Conservation (phyloP, 2,113 vertebrate genomes). For the Pseudorasbora parva region DNA sequence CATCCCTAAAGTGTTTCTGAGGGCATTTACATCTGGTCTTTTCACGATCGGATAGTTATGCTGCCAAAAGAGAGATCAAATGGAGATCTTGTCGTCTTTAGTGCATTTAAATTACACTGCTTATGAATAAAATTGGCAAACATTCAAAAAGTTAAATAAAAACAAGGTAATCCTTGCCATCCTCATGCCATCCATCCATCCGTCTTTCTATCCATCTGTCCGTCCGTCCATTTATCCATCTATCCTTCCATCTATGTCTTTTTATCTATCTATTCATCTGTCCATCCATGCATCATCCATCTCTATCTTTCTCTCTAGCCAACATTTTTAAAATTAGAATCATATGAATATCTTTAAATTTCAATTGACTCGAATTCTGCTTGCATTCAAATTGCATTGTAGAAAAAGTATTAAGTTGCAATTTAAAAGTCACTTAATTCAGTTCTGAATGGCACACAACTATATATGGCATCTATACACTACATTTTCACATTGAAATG, state of each 20-base stretch:
- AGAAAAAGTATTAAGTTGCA: background rate
- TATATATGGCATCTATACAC: background rate
- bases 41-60: too few species aligned
- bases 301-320: too few species aligned
- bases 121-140: background rate
- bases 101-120: background rate
- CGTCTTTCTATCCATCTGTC: too few species aligned
- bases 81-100: background rate
- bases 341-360: background rate
- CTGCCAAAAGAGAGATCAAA: background rate
- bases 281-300: too few species aligned
- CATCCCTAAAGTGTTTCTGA: too few species aligned
- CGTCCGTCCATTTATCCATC: too few species aligned
- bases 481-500: background rate
- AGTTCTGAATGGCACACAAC: background rate
- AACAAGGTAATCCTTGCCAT: background rate
- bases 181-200: too few species aligned
- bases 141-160: background rate
- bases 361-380: background rate
- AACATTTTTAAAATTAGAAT: background rate
- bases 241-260: rapidly evolving
- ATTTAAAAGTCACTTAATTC: background rate
- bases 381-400: background rate
- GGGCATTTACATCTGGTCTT: too few species aligned
- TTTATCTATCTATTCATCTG: too few species aligned